Evolutionary conservation across 2,113 vertebrate species (phyloP).

Genomic region (Menura novaehollandiae): DNA sequence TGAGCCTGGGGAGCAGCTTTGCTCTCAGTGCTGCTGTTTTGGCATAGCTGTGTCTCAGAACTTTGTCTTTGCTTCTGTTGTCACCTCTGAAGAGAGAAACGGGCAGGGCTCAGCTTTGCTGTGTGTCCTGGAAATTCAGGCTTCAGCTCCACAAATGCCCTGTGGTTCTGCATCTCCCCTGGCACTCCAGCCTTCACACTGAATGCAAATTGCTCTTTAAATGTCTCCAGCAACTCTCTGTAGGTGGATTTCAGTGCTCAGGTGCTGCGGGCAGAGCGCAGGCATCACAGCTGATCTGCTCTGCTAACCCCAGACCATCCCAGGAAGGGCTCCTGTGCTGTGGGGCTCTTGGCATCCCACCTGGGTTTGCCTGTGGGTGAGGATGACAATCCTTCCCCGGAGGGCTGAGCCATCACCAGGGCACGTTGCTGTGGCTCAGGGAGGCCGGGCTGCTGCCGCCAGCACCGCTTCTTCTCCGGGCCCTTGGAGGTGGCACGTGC

Average conservation of each 20-base stretch:
- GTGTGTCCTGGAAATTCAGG: neutral
- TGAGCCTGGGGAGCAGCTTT: neutral
- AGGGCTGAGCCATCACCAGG: neutral
- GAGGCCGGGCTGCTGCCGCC: neutral
- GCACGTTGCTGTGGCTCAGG: rapidly evolving
- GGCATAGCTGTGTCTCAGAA: rapidly evolving
- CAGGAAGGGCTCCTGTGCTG: neutral
- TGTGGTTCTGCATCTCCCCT: neutral
- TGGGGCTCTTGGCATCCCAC: rapidly evolving
- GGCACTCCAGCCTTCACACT: neutral
- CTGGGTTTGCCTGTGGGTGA: neutral
- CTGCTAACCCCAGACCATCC: neutral
- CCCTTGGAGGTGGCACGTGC: rapidly evolving
- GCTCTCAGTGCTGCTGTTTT: neutral
- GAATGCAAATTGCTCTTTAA: neutral
- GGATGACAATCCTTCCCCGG: rapidly evolving
- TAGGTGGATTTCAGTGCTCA: neutral
- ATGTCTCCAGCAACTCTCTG: neutral
- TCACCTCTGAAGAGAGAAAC: neutral
- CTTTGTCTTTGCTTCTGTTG: neutral
- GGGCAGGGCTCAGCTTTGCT: neutral
- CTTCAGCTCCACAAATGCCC: neutral
- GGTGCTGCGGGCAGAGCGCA: rapidly evolving
- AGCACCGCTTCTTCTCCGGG: rapidly evolving
- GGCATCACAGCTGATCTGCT: neutral